phyloP scores from a whole-genome alignment of 2,113 vertebrate species.

The Symphodus melops region DNA sequence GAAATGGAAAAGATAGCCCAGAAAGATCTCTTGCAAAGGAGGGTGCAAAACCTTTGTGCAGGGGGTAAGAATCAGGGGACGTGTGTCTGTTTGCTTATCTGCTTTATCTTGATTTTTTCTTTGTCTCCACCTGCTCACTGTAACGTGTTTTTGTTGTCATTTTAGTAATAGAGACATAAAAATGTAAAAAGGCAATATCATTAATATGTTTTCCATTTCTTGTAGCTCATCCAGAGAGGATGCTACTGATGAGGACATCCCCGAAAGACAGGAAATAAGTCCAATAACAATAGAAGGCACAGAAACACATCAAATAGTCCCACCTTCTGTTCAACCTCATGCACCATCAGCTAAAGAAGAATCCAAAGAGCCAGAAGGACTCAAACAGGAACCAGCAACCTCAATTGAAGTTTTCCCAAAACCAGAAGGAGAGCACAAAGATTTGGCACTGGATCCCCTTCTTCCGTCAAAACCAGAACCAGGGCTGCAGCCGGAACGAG shows the following conservation, averaged over 20 bases:
- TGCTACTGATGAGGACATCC: conserved; percentile 11
- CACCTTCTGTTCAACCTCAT: conserved; percentile 28
- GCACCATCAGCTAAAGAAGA: conserved; percentile 45
- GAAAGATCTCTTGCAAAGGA: conserved; percentile 48
- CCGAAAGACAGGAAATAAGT: conserved; percentile 11
- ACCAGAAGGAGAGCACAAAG: neutral
- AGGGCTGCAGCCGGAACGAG: conserved; percentile 30
- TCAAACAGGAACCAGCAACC: conserved; percentile 25
- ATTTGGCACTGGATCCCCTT: conserved; percentile 28
- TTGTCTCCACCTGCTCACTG: conserved; percentile 3
- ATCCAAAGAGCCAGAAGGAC: conserved; percentile 57
- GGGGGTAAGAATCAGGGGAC: conserved; percentile 75
- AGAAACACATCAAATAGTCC: conserved; percentile 5
- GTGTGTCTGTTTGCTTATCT: conserved; percentile 30
- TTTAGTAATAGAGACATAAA: neutral
- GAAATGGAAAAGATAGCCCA: conserved; percentile 48
- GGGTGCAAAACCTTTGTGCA: conserved; percentile 55
- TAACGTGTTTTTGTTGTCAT: conserved; percentile 2
- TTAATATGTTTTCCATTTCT: conserved; percentile 34
- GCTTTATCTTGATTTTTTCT: conserved; percentile 8
- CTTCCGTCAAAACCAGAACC: conserved; percentile 56
- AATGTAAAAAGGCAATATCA: neutral
- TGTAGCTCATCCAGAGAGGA: conserved; percentile 56
- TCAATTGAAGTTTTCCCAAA: neutral
- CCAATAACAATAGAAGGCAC: conserved; percentile 26